phyloP scores from a whole-genome alignment of 2,797 vertebrate genomes.

The Urocyon cinereoargenteus region DNA sequence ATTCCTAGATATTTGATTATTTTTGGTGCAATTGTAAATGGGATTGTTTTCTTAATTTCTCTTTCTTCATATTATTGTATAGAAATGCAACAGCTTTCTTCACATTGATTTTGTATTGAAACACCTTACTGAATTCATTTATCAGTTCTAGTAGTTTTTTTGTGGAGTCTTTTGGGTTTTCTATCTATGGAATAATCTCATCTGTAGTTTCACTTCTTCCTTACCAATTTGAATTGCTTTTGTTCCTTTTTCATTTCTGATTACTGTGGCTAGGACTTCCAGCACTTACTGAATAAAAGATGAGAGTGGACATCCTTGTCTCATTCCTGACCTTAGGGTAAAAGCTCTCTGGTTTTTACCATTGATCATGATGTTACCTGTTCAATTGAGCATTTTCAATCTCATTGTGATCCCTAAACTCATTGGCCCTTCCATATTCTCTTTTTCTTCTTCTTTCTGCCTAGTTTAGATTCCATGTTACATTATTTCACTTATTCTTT shows the following conservation, averaged over 20 bases:
- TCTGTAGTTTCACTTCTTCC: neutral
- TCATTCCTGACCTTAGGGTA: neutral
- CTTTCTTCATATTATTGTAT: neutral
- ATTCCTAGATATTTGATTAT: neutral
- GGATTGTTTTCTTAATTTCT: neutral
- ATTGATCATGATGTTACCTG: neutral
- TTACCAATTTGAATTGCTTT: too few relatives aligned
- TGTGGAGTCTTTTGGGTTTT: neutral
- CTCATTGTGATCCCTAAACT: neutral
- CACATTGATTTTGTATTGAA: neutral
- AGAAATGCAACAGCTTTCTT: neutral
- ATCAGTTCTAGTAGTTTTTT: neutral
- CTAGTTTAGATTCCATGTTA: neutral
- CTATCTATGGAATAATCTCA: neutral
- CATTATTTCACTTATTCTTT: constrained; percentile 19
- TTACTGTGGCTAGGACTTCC: neutral
- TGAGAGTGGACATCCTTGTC: neutral
- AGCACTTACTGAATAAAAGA: neutral
- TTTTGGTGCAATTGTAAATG: neutral
- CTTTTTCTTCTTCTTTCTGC: neutral
- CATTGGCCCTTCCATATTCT: neutral
- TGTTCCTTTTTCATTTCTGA: neutral
- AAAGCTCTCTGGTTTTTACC: neutral
- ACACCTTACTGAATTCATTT: neutral
- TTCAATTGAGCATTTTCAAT: neutral